phyloP scores from a whole-genome alignment of 2,113 vertebrate species.

The Periophthalmus modestus region DNA sequence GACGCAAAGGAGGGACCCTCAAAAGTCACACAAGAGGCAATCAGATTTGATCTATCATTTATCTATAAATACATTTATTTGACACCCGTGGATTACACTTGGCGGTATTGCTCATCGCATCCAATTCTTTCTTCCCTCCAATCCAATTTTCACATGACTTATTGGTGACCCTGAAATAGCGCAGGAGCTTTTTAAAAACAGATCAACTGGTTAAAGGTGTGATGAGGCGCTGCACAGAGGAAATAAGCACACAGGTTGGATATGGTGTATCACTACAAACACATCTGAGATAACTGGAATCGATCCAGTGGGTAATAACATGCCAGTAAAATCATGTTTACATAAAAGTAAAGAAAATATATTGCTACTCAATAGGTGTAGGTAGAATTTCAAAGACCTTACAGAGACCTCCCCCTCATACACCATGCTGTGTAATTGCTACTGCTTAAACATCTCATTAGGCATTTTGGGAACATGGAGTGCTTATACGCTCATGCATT shows the following conservation, averaged over 20 bases:
- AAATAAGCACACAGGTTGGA: background rate
- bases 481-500: too few species aligned
- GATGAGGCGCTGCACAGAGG: background rate
- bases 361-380: too few species aligned
- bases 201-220: constrained; percentile 37
- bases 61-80: constrained; percentile 60
- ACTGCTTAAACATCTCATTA: too few species aligned
- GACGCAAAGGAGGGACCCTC: constrained; percentile 50
- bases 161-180: constrained; percentile 60
- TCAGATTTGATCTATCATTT: constrained; percentile 66
- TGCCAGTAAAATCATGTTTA: too few species aligned
- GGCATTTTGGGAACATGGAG: too few species aligned
- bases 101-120: constrained; percentile 51
- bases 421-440: too few species aligned
- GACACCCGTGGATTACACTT: constrained; percentile 45
- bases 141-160: constrained; percentile 65
- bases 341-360: too few species aligned
- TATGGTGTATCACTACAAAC: background rate
- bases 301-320: background rate
- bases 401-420: too few species aligned
- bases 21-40: constrained; percentile 53
- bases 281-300: background rate
- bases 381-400: too few species aligned
- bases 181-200: constrained; percentile 33
- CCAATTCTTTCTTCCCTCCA: constrained; percentile 50